Conservation (phyloP, 2,113 vertebrate species). For the Phaethon lepturus region DNA sequence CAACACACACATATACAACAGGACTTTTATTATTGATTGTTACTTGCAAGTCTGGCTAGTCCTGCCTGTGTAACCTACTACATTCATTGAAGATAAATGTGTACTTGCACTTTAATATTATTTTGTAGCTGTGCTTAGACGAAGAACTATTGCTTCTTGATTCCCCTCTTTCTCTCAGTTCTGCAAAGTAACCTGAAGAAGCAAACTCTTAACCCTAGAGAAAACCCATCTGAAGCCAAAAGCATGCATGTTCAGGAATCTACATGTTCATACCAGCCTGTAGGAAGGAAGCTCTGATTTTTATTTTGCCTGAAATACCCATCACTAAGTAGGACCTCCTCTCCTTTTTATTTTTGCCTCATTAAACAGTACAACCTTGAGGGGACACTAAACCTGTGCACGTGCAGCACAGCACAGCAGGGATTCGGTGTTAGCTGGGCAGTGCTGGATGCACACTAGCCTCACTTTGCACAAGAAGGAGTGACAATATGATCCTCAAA, state of each 20-base stretch:
- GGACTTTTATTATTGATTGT: neutral
- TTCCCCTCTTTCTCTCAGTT: neutral
- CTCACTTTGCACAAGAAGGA: neutral
- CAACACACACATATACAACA: too few species aligned
- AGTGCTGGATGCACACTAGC: neutral
- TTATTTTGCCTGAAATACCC: neutral
- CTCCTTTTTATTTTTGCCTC: neutral
- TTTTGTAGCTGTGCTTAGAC: neutral
- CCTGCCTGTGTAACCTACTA: neutral
- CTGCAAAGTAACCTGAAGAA: neutral
- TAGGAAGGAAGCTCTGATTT: neutral
- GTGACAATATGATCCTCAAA: neutral
- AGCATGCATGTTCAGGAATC: neutral
- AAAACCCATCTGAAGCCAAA: neutral
- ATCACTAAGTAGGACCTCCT: neutral
- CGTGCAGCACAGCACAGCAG: rapidly evolving
- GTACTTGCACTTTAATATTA: neutral
- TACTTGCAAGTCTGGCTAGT: neutral
- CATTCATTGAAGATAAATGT: neutral
- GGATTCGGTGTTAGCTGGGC: neutral
- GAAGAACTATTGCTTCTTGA: neutral
- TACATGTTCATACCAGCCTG: neutral
- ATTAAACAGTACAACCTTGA: neutral
- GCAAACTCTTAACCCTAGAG: neutral
- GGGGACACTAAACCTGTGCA: neutral